phyloP scores from a whole-genome alignment of 2,797 vertebrate genomes.

The Molossus alvarezi region DNA sequence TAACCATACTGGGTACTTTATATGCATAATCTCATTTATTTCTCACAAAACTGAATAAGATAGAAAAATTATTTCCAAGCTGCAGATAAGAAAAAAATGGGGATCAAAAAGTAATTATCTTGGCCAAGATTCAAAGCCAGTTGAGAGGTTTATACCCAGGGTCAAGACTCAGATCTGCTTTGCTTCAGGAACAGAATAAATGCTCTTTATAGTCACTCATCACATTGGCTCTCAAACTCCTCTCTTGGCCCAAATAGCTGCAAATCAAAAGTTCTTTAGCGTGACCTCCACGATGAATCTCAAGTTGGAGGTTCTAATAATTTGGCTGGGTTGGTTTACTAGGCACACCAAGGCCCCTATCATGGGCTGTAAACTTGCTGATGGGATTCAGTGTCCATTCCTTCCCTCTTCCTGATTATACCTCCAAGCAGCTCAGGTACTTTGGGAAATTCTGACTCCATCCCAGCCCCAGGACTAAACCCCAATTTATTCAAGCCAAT shows the following conservation, averaged over 20 bases:
- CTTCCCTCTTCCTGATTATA: neutral
- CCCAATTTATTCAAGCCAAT: neutral
- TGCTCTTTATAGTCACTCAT: neutral
- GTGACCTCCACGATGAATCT: neutral
- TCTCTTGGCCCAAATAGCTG: neutral
- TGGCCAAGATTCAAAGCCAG: slow-evolving; percentile 53
- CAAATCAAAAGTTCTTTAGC: slow-evolving; percentile 30
- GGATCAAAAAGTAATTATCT: slow-evolving; percentile 57
- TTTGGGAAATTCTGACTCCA: neutral
- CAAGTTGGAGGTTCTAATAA: neutral
- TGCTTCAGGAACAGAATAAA: neutral
- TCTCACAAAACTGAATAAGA: slow-evolving; percentile 62
- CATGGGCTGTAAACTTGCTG: neutral
- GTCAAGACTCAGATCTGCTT: slow-evolving; percentile 34
- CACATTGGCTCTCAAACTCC: neutral
- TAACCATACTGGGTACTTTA: slow-evolving; percentile 27
- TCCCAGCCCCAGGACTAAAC: neutral
- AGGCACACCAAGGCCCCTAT: neutral
- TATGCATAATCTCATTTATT: slow-evolving; percentile 41
- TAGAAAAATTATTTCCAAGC: slow-evolving; percentile 4
- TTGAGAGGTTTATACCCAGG: slow-evolving; percentile 18
- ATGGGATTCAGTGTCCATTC: neutral
- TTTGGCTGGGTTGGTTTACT: neutral
- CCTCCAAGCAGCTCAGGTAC: neutral
- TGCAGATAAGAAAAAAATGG: slow-evolving; percentile 38